Evolutionary conservation across 2,113 vertebrate species (phyloP).

Genomic region (Channa maculata): DNA sequence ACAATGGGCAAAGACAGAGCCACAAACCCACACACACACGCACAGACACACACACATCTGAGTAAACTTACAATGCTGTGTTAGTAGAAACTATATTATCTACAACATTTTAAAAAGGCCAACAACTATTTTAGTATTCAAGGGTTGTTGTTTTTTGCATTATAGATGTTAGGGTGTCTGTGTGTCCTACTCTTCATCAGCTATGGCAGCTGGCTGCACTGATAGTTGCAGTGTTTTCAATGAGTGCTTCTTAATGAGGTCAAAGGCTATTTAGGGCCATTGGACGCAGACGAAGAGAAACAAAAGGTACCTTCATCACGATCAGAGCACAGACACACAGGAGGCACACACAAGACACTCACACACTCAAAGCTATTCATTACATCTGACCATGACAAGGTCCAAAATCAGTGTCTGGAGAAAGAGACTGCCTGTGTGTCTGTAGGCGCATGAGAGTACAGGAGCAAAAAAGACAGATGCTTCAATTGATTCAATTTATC

Average conservation of each 20-base stretch:
- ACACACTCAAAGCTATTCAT: slow-evolving; percentile 73
- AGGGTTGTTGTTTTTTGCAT: background rate
- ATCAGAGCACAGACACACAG: slow-evolving; percentile 34
- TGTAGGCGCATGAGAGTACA: too few relatives aligned
- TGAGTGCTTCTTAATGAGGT: slow-evolving; percentile 81
- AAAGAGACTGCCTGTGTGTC: slow-evolving; percentile 77
- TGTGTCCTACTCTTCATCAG: slow-evolving; percentile 50
- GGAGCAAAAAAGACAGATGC: slow-evolving; percentile 37
- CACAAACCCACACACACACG: slow-evolving; percentile 13
- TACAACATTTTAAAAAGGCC: background rate
- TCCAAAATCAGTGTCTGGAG: slow-evolving; percentile 69
- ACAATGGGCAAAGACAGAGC: slow-evolving; percentile 48
- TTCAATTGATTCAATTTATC: slow-evolving; percentile 34
- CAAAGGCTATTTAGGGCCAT: slow-evolving; percentile 76
- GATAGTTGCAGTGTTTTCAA: slow-evolving; percentile 75
- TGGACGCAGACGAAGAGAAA: slow-evolving; percentile 64
- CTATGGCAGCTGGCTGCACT: slow-evolving; percentile 70
- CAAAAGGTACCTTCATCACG: slow-evolving; percentile 74
- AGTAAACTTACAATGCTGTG: background rate
- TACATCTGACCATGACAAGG: slow-evolving; percentile 79
- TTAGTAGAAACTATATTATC: background rate
- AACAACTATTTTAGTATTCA: background rate
- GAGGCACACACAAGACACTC: slow-evolving; percentile 45
- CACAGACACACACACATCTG: slow-evolving; percentile 1
- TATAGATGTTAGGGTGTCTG: slow-evolving; percentile 1